A percentile compares a stretch with the other conserved stretches of the same genome.
Conservation (phyloP, 64 coral and sea anemone species). For the Montipora sp. region DNA sequence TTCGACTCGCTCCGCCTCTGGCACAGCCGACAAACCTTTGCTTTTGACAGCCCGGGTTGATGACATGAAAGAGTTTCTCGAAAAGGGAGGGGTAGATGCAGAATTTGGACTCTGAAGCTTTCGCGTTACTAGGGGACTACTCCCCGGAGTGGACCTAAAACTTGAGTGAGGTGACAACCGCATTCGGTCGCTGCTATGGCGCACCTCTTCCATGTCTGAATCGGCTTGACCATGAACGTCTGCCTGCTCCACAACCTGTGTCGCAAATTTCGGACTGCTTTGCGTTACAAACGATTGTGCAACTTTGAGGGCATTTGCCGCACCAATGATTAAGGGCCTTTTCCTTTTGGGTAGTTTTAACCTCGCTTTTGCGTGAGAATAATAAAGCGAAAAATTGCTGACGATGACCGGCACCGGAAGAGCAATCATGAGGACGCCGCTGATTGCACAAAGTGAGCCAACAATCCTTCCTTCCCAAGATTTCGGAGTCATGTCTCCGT, state of each 20-base stretch:
- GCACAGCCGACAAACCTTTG: conserved; percentile 9
- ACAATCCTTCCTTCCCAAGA: conserved; percentile 91
- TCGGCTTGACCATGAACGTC: conserved; percentile 49
- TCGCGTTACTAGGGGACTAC: neutral
- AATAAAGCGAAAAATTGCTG: conserved; percentile 94
- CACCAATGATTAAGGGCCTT: conserved; percentile 82
- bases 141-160: conserved; percentile 9
- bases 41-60: neutral
- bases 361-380: conserved; percentile 91
- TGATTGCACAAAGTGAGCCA: conserved; percentile 85
- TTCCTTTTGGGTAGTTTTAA: conserved; percentile 78
- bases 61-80: conserved; percentile 8
- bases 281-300: conserved; percentile 74
- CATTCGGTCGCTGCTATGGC: neutral
- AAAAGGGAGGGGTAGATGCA: neutral
- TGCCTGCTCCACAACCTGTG: conserved; percentile 46
- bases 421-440: conserved; percentile 92
- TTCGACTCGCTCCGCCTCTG: conserved; percentile 26
- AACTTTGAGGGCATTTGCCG: conserved; percentile 76
- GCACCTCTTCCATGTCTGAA: conserved; percentile 50
- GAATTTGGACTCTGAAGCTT: neutral
- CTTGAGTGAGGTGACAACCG: conserved; percentile 21
- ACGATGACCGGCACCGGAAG: conserved; percentile 91
- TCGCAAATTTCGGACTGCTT: conserved; percentile 43
- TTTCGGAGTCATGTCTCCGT: conserved; percentile 83